Conservation (phyloP, 2,888 invertebrate species). For the Zeuzera pyrina region DNA sequence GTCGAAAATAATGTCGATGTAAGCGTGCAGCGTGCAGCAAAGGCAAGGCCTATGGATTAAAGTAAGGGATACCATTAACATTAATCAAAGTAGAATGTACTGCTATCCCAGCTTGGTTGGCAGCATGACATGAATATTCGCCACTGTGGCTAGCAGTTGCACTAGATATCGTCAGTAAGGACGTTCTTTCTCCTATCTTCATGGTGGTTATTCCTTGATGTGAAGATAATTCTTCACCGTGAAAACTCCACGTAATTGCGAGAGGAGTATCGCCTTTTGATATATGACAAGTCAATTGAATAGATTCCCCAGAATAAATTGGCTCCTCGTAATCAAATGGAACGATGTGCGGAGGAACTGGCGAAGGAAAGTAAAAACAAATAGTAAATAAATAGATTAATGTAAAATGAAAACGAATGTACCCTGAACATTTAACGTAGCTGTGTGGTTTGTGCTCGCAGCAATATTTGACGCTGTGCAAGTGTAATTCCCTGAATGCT, state of each 20-base stretch:
- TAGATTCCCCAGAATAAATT: slow-evolving; percentile 76
- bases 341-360: slow-evolving; percentile 76
- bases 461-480: slow-evolving; percentile 81
- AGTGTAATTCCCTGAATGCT: slow-evolving; percentile 83
- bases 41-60: slow-evolving; percentile 38
- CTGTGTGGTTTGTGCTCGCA: slow-evolving; percentile 76
- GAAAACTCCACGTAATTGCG: slow-evolving; percentile 82
- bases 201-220: slow-evolving; percentile 71
- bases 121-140: slow-evolving; percentile 79
- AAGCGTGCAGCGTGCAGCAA: slow-evolving; percentile 66
- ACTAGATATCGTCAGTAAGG: slow-evolving; percentile 76
- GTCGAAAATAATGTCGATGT: slow-evolving; percentile 34
- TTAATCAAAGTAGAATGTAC: slow-evolving; percentile 75
- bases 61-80: slow-evolving; percentile 79
- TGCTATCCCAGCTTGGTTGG: slow-evolving; percentile 77
- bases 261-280: slow-evolving; percentile 81
- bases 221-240: slow-evolving; percentile 71
- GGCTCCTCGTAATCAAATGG: slow-evolving; percentile 76
- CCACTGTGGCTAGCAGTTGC: slow-evolving; percentile 79
- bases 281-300: slow-evolving; percentile 75
- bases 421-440: slow-evolving; percentile 78
- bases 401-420: slow-evolving; percentile 40
- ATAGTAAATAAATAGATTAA: slow-evolving; percentile 29
- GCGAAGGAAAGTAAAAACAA: slow-evolving; percentile 32
- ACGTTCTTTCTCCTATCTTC: slow-evolving; percentile 76